phyloP scores from a whole-genome alignment of 2,113 vertebrate genomes.

The Xiphophorus hellerii region DNA sequence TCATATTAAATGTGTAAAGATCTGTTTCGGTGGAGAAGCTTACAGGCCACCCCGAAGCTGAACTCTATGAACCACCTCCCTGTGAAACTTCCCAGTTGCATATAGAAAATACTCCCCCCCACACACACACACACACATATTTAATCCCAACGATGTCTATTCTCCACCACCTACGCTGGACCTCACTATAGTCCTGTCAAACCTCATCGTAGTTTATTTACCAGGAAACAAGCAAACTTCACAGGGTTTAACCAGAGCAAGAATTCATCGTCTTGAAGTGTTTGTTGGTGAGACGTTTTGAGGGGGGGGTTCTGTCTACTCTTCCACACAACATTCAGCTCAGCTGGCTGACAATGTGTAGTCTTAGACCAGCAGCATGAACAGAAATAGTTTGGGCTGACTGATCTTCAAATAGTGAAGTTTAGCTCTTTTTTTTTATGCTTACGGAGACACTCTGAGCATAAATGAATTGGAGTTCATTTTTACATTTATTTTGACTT shows the following conservation, averaged over 20 bases:
- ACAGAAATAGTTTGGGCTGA: slow-evolving; percentile 20
- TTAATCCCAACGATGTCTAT: slow-evolving; percentile 11
- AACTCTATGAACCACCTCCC: slow-evolving; percentile 36
- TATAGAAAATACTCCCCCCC: slow-evolving; percentile 3
- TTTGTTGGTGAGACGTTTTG: neutral
- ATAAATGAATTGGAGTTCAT: too few relatives aligned
- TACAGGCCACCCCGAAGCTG: slow-evolving; percentile 35
- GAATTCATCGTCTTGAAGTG: slow-evolving; percentile 24
- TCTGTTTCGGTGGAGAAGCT: neutral
- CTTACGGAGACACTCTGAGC: neutral
- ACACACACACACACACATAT: neutral
- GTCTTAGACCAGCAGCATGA: slow-evolving; percentile 3
- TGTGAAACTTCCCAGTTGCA: slow-evolving; percentile 12
- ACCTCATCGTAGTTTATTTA: slow-evolving; percentile 57
- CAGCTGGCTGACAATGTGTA: slow-evolving; percentile 28
- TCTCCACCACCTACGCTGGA: slow-evolving; percentile 17
- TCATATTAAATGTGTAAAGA: neutral
- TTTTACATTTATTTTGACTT: too few relatives aligned
- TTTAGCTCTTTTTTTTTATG: neutral
- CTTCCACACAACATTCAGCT: neutral
- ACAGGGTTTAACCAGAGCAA: slow-evolving; percentile 37
- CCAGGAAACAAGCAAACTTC: slow-evolving; percentile 49
- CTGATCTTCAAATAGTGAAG: neutral
- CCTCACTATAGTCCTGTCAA: slow-evolving; percentile 27
- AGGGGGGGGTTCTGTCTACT: slow-evolving; percentile 8